Evolutionary conservation across 2,797 vertebrate genomes (phyloP).

Genomic region (Arrhamphus sclerolepis): DNA sequence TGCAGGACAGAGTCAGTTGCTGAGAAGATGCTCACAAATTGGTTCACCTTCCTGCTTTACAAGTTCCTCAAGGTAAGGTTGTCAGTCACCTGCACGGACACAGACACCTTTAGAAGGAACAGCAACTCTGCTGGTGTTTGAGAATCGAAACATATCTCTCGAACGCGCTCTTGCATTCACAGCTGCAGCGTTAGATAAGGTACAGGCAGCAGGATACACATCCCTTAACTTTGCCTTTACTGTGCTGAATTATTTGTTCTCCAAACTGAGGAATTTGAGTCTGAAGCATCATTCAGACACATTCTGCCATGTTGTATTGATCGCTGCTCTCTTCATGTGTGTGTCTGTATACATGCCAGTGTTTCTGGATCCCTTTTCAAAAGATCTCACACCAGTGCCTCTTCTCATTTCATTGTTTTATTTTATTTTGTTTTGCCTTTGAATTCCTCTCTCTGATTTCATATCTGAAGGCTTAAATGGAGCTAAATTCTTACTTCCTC

Average conservation of each 20-base stretch:
- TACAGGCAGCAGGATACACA: conserved; percentile 53
- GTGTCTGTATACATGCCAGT: conserved; percentile 7
- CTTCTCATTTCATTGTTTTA: conserved; percentile 21
- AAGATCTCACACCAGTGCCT: conserved; percentile 47
- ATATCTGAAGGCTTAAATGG: conserved; percentile 48
- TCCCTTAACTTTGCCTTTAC: conserved; percentile 61
- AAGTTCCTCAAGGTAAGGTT: conserved; percentile 86
- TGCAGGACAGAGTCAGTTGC: conserved; percentile 84
- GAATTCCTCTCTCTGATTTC: conserved; percentile 54
- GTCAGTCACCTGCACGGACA: conserved; percentile 6
- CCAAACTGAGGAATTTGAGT: conserved; percentile 48
- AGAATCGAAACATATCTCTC: conserved; percentile 21
- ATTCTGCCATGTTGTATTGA: conserved; percentile 47
- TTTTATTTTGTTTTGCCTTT: conserved; percentile 35
- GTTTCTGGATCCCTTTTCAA: conserved; percentile 22
- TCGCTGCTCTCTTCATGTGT: conserved; percentile 39
- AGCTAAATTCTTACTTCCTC: conserved; percentile 46
- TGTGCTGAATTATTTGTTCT: conserved; percentile 50
- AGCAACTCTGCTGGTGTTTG: conserved; percentile 39
- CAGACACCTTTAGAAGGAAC: conserved; percentile 35
- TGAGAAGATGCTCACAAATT: conserved; percentile 88
- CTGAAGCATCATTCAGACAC: conserved; percentile 56
- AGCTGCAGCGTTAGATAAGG: conserved; percentile 73
- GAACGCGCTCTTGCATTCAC: conserved; percentile 30
- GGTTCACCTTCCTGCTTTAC: conserved; percentile 87